Base-by-base conservation (phyloP, 2,113 vertebrate species). In the Bufo bufo region DNA sequence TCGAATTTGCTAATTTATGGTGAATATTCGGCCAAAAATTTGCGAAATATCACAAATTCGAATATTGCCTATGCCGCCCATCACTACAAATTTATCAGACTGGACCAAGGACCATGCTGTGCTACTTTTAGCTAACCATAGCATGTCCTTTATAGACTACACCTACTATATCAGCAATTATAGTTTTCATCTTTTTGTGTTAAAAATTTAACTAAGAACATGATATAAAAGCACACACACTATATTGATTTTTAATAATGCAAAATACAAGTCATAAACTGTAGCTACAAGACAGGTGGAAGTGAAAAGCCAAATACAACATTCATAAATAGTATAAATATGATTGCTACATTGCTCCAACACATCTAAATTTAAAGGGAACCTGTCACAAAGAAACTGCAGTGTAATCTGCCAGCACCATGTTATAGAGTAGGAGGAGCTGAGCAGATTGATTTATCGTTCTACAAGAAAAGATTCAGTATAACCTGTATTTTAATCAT, bases 1-100 rank as follows among this genome's bases (percentile, higher is more conserved):
- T 33, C 1, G 33, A 33, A 33, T 33, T 33, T 33, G 33, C 33
- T 1, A 33, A 33, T 33, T 33, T 33, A 33, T 33, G 33, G 33
- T 33, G 33, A 33, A 33, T 33, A 33, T 33, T 33, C 1, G 33
- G 1, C 33, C 0, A 33, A 33, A 33, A 33, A 33, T 33, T 33
- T 1, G 1, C 33, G 1, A 0, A 33, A 33, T 1, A 33, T 1
- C 0, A 1, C 33, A 33, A 33, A 33, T 33, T 33, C 1, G 33
- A 33, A 33, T 33, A 33, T 33, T 33, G 33, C 33, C 33, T 33
- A 33, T 33, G 33, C 33, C 33, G 33, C 33, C 1, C 33, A 1
- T 33, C 1, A 33, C 33, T 33, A 33, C 33, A 1, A 23, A 47
- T 69, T 84, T n/a, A 84, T 84, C 49, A 84, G 50, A 69, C 12